phyloP scores from a whole-genome alignment of 2,797 vertebrate genomes.

The Pempheris klunzingeri region DNA sequence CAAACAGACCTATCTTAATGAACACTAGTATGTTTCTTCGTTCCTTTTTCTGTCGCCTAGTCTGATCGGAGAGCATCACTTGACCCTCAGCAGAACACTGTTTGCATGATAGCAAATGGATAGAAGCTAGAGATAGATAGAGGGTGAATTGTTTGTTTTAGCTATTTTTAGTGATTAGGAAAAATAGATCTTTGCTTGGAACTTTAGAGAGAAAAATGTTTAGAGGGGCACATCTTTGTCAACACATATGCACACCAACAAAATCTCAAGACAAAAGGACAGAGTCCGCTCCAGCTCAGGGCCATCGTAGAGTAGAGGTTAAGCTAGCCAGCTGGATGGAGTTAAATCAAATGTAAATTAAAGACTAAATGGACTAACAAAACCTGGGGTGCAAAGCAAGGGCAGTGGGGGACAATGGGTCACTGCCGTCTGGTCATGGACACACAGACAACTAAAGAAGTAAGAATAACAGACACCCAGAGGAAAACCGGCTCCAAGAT shows the following conservation, averaged over 20 bases:
- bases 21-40: neutral
- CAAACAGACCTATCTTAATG: neutral
- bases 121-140: too few species aligned
- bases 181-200: conserved; percentile 12
- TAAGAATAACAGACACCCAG: conserved; percentile 19
- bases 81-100: conserved; percentile 6
- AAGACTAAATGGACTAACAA: conserved; percentile 62
- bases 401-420: conserved; percentile 46
- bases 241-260: conserved; percentile 16
- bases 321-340: conserved; percentile 46
- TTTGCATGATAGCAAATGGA: conserved; percentile 15
- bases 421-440: conserved; percentile 27
- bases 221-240: neutral
- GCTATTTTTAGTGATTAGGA: conserved; percentile 1
- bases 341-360: conserved; percentile 69
- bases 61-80: conserved; percentile 11
- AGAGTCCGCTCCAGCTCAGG: conserved; percentile 25
- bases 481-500: conserved; percentile 36
- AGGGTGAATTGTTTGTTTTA: conserved; percentile 3
- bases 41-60: neutral
- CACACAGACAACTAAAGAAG: conserved; percentile 29
- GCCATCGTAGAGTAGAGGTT: conserved; percentile 29
- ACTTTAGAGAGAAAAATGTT: conserved; percentile 15
- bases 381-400: conserved; percentile 40
- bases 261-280: conserved; percentile 42